Evolutionary conservation across 1,140 invertebrate genomes (phyloP).

Genomic region (Drosophila gunungcola): DNA sequence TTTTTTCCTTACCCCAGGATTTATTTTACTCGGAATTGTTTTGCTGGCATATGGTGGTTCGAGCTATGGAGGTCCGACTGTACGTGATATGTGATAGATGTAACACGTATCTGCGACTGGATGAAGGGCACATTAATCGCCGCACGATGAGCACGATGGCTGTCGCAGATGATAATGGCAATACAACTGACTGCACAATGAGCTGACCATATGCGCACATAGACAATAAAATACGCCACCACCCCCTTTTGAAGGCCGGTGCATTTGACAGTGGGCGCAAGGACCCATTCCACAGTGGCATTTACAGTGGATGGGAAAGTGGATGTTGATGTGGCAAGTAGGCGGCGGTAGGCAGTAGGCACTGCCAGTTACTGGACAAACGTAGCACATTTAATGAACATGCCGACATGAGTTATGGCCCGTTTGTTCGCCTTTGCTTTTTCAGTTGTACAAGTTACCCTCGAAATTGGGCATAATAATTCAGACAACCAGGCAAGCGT

Average conservation of each 20-base stretch:
- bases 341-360: slow-evolving; percentile 15
- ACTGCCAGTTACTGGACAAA: slow-evolving; percentile 38
- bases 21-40: background rate
- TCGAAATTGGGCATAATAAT: background rate
- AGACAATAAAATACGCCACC: slow-evolving; percentile 61
- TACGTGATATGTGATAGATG: slow-evolving; percentile 30
- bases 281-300: background rate
- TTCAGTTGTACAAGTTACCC: slow-evolving; percentile 17
- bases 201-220: slow-evolving; percentile 74
- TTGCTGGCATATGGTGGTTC: background rate
- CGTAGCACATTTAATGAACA: slow-evolving; percentile 72
- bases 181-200: slow-evolving; percentile 58
- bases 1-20: background rate
- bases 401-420: slow-evolving; percentile 73
- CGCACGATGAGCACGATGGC: slow-evolving; percentile 68
- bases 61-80: background rate
- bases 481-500: background rate
- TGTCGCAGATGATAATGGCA: slow-evolving; percentile 57
- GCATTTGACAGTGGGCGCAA: slow-evolving; percentile 28
- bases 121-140: slow-evolving; percentile 60
- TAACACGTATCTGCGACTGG: slow-evolving; percentile 42
- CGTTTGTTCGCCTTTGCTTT: slow-evolving; percentile 23
- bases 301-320: background rate
- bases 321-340: background rate
- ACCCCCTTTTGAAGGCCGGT: slow-evolving; percentile 36